Percentiles rank a stretch among this genome's conserved stretches.
These are phyloP conservation scores for Cyprinodon diabolis DNA, from an alignment of 2,797 vertebrate species.

Conservation along the genomic window DNA sequence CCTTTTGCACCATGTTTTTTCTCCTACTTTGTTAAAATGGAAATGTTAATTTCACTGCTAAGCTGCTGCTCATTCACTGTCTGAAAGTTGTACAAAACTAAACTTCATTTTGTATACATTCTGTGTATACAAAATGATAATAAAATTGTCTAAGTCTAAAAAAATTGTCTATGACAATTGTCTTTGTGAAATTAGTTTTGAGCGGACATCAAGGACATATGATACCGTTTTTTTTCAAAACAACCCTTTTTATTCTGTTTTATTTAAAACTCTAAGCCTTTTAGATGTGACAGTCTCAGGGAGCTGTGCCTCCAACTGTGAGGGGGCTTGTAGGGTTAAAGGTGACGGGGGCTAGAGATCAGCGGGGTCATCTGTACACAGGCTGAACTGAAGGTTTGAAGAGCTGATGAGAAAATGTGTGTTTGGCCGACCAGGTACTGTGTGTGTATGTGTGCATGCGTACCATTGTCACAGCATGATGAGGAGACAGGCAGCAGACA, in stretches of 20 bases:
- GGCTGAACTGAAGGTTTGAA: slow-evolving; percentile 31
- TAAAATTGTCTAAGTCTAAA: no score
- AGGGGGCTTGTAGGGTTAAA: slow-evolving; percentile 47
- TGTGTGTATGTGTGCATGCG: not conserved
- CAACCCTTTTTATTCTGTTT: slow-evolving; percentile 19
- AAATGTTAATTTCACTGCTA: no score
- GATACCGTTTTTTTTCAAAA: slow-evolving; percentile 10
- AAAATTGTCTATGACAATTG: no score
- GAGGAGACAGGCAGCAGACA: slow-evolving; percentile 40
- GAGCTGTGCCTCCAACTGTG: slow-evolving; percentile 51
- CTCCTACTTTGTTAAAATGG: no score
- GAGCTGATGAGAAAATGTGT: not conserved
- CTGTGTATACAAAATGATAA: no score
- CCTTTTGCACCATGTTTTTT: no score
- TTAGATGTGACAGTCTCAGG: slow-evolving; percentile 20
- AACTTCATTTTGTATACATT: no score
- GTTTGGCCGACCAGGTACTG: not conserved
- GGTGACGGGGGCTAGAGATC: slow-evolving; percentile 50
- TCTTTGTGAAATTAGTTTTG: not conserved
- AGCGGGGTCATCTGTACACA: slow-evolving; percentile 53
- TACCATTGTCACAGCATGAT: slow-evolving; percentile 39
- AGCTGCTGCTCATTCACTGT: no score
- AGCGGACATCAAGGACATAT: not conserved
- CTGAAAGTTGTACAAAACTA: no score
- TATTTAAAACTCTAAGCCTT: slow-evolving; percentile 33